These are phyloP conservation scores for Syncerus caffer DNA, from an alignment of 2,797 vertebrate genomes.

Conservation along the genomic window DNA sequence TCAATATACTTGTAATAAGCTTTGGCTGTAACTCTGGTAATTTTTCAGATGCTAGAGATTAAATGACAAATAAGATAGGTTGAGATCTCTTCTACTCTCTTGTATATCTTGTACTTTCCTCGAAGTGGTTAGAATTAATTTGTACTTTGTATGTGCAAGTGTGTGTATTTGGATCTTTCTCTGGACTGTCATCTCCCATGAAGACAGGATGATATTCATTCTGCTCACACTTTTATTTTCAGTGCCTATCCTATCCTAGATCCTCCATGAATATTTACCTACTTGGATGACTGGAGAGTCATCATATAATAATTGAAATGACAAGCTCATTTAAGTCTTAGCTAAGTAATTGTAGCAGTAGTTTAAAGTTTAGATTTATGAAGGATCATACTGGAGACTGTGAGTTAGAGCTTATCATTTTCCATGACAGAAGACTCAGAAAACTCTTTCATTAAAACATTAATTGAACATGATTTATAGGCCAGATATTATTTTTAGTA, in stretches of 20 bases:
- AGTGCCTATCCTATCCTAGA: background rate
- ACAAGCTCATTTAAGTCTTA: background rate
- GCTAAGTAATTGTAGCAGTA: background rate
- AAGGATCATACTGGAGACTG: background rate
- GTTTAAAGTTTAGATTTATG: background rate
- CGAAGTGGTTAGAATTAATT: background rate
- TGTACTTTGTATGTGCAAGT: background rate
- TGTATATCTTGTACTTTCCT: background rate
- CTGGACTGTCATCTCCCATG: background rate
- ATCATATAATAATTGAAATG: background rate
- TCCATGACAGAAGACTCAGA: background rate
- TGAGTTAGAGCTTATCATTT: background rate
- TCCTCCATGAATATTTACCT: background rate
- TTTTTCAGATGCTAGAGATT: background rate
- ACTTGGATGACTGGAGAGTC: background rate
- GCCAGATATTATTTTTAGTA: background rate
- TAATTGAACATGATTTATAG: background rate
- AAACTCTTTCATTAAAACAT: conserved; percentile 14
- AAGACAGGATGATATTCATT: background rate
- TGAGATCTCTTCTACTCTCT: background rate
- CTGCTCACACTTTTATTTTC: background rate
- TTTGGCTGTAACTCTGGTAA: background rate
- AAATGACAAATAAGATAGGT: background rate
- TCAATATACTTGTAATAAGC: background rate
- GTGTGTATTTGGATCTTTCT: background rate